Conservation (phyloP, 1,140 invertebrate genomes). For the Cherax quadricarinatus region DNA sequence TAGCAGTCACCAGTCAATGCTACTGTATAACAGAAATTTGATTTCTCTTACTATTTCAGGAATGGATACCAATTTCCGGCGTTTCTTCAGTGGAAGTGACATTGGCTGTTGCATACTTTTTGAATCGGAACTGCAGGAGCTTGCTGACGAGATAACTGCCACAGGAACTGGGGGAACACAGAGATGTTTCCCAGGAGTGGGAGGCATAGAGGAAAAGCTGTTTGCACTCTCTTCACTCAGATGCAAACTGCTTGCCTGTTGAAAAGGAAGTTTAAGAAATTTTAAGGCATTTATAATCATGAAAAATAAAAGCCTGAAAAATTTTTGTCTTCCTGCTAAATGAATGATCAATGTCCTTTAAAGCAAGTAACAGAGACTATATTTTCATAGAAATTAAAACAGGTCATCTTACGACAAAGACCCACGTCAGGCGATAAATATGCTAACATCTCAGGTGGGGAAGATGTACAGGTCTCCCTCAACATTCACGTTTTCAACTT, state of each 20-base stretch:
- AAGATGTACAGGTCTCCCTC: too few relatives aligned
- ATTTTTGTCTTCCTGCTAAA: not conserved
- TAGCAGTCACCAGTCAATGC: not conserved
- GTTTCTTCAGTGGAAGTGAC: conserved; percentile 19
- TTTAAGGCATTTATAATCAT: not conserved
- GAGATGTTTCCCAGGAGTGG: conserved; percentile 55
- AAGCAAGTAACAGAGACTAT: not conserved
- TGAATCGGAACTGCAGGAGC: not conserved
- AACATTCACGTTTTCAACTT: too few relatives aligned
- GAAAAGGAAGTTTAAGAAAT: not conserved
- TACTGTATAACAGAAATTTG: not conserved
- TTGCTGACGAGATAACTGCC: not conserved
- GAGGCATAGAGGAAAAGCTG: conserved; percentile 31
- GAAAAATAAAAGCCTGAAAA: not conserved
- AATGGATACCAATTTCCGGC: not conserved
- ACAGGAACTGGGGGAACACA: conserved; percentile 24
- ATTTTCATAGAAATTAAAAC: too few relatives aligned
- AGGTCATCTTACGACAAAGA: too few relatives aligned
- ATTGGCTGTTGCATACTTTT: not conserved
- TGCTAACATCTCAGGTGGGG: too few relatives aligned
- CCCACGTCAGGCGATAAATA: too few relatives aligned
- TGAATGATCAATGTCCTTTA: not conserved
- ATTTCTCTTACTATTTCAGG: conserved; percentile 11
- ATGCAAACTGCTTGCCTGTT: not conserved
- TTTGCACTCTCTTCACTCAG: conserved; percentile 49